Evolutionary conservation across 2,113 vertebrate genomes (phyloP).

Genomic region (Garra rufa): DNA sequence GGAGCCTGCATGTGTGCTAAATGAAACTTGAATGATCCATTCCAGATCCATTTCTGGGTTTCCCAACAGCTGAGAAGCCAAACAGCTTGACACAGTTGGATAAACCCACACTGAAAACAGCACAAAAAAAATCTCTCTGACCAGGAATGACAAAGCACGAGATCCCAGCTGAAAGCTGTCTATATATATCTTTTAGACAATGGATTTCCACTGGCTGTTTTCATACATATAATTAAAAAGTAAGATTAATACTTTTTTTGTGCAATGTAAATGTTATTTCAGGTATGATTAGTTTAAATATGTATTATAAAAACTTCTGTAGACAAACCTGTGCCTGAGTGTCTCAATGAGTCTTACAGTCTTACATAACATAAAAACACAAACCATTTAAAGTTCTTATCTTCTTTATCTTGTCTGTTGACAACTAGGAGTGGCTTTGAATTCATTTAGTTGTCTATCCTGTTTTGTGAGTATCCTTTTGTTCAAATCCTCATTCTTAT

Average conservation of each 20-base stretch:
- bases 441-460: constrained; percentile 43
- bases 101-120: constrained; percentile 75
- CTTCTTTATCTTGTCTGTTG: background rate
- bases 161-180: constrained; percentile 73
- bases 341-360: background rate
- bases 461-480: constrained; percentile 55
- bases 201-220: constrained; percentile 36
- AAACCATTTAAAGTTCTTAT: background rate
- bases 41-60: constrained; percentile 72
- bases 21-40: constrained; percentile 42
- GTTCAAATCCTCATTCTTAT: constrained; percentile 32
- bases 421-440: constrained; percentile 19
- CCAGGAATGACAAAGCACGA: constrained; percentile 76
- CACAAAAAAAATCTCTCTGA: constrained; percentile 69
- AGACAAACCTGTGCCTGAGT: background rate
- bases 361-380: background rate
- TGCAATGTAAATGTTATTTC: background rate
- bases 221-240: constrained; percentile 39
- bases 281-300: background rate
- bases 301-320: background rate
- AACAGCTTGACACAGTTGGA: constrained; percentile 78
- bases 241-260: background rate
- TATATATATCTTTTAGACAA: constrained; percentile 50
- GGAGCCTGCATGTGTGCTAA: background rate
- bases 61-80: constrained; percentile 63